A percentile compares a stretch with the other conserved stretches of the same genome.
These are phyloP conservation scores for Notothenia coriiceps DNA, from an alignment of 2,113 vertebrate genomes.

Conservation along the genomic window DNA sequence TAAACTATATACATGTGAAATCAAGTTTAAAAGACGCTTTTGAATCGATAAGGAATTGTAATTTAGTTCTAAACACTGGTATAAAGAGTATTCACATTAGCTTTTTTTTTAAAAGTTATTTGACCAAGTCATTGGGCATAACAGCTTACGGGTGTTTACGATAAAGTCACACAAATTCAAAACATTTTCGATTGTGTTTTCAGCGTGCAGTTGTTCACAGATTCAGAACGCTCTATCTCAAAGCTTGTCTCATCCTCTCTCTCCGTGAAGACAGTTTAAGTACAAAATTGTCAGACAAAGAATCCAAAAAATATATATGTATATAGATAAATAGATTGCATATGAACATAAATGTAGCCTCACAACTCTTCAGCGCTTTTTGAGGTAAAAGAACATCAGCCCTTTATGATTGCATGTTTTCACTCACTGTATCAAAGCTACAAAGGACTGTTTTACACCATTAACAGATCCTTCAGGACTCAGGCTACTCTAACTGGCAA, in stretches of 20 bases:
- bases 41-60: conserved; percentile 6
- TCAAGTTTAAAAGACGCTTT: conserved; percentile 29
- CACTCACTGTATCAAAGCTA: neutral
- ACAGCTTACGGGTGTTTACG: conserved; percentile 28
- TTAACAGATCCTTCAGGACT: conserved; percentile 10
- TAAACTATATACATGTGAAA: conserved; percentile 52
- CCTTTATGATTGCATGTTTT: conserved; percentile 18
- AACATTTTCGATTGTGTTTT: conserved; percentile 18
- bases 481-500: conserved; percentile 11
- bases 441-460: neutral
- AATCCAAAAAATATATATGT: conserved; percentile 17
- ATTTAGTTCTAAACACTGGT: conserved; percentile 38
- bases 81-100: conserved; percentile 31
- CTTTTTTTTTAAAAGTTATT: neutral
- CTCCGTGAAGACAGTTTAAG: conserved; percentile 54
- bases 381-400: conserved; percentile 48
- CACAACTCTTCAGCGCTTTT: conserved; percentile 14
- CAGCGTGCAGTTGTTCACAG: conserved; percentile 14
- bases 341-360: conserved; percentile 61
- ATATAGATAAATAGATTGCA: conserved; percentile 59
- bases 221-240: conserved; percentile 17
- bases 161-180: conserved; percentile 16
- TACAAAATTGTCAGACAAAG: conserved; percentile 74
- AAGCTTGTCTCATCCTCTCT: conserved; percentile 39
- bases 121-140: neutral